Conservation (phyloP, 2,888 invertebrate species). For the Cenopis cana region DNA sequence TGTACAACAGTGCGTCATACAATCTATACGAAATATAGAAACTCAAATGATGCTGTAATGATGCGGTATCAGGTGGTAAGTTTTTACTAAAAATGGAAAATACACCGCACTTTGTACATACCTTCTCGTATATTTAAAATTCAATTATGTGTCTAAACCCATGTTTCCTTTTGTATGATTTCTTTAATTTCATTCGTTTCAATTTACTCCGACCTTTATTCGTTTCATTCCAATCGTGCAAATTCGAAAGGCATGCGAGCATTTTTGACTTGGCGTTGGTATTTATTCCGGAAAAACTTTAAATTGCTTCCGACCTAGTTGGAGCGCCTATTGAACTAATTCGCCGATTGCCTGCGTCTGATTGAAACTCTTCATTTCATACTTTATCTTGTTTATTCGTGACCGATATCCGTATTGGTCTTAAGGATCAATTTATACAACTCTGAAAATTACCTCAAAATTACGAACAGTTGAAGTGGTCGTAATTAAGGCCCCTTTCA, state of each 20-base stretch:
- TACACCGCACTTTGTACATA: no score
- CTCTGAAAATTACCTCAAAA: constrained; percentile 4
- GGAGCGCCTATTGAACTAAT: constrained; percentile 73
- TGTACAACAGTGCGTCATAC: no score
- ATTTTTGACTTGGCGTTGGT: constrained; percentile 71
- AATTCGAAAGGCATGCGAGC: constrained; percentile 60
- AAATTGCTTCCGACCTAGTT: constrained; percentile 82
- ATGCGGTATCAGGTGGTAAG: no score
- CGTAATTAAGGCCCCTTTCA: background rate
- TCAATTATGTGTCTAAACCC: background rate
- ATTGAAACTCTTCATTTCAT: constrained; percentile 63
- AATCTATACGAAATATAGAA: no score
- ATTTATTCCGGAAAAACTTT: constrained; percentile 82
- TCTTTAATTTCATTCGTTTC: constrained; percentile 43
- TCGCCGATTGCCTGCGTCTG: constrained; percentile 69
- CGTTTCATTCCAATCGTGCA: constrained; percentile 60
- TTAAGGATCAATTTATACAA: constrained; percentile 20
- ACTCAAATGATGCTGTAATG: no score
- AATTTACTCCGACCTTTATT: constrained; percentile 50
- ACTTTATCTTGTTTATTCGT: constrained; percentile 56
- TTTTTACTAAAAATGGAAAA: no score
- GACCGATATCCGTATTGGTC: constrained; percentile 43
- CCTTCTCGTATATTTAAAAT: no score
- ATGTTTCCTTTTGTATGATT: background rate
- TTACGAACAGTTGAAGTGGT: background rate